Conservation (phyloP, 2,797 vertebrate genomes). For the Champsocephalus gunnari region DNA sequence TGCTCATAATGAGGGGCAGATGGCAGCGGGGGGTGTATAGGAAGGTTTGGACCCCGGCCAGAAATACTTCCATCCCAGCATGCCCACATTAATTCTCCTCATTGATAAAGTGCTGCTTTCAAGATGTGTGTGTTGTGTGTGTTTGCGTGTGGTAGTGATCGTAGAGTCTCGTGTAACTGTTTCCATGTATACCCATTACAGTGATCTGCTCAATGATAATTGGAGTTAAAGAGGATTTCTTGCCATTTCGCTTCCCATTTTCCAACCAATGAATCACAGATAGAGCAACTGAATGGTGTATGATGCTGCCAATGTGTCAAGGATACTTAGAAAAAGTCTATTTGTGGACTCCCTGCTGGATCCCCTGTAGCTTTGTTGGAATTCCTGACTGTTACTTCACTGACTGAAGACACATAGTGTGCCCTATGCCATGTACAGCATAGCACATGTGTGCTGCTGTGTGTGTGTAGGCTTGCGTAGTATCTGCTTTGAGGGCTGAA, state of each 20-base stretch:
- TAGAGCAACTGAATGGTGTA: conserved; percentile 20
- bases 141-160: conserved; percentile 33
- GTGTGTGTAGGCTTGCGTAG: conserved; percentile 37
- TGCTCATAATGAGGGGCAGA: conserved; percentile 77
- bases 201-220: conserved; percentile 64
- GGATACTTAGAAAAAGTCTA: conserved; percentile 9
- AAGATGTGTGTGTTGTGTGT: conserved; percentile 51
- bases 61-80: conserved; percentile 74
- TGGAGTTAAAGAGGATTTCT: conserved; percentile 72
- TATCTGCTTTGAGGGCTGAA: conserved; percentile 64
- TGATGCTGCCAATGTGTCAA: conserved; percentile 19
- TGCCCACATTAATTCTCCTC: conserved; percentile 73
- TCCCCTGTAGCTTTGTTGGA: no score
- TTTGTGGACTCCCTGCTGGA: conserved; percentile 6
- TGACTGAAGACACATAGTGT: conserved; percentile 19
- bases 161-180: conserved; percentile 46
- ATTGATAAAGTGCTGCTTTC: conserved; percentile 64
- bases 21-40: conserved; percentile 59
- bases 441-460: background rate
- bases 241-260: conserved; percentile 69
- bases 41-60: conserved; percentile 67
- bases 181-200: conserved; percentile 70
- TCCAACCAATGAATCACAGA: conserved; percentile 53
- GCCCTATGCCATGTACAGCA: conserved; percentile 8
- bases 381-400: no score